Evolutionary conservation across 2,797 vertebrate species (phyloP), one percentile per base, ranked within the genome.

Genomic region (Ctenochaetus hawaiiensis): DNA sequence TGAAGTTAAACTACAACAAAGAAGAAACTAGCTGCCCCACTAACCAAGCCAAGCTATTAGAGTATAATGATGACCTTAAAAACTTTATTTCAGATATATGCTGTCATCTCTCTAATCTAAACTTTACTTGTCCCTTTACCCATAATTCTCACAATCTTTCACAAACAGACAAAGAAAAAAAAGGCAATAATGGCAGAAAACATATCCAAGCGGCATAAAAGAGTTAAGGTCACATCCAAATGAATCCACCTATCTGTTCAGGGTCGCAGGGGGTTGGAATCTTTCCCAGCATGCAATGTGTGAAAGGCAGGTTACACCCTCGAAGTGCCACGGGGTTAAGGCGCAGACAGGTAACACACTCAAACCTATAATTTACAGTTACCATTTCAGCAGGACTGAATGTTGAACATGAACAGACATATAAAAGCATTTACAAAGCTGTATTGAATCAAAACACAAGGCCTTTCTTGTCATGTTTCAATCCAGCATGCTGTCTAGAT

Each of bases 251-350:
- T 17, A 54, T 14, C 52, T 13, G 23, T 44, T 20, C 41, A 16
- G 30, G 30, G 20, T 30, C 11, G 4, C 17, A 43, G n/a, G 13
- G 14, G 8, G 14, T 6, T 30, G 39, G 13, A 59, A 22, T 53
- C 6, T 14, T 23, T 61, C 52, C 57, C 45, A 71, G 30, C 44
- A 51, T 43, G 26, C n/a, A 58, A 0, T 44, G 52, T 9, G 18
- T 45, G 45, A 43, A 37, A 72, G 34, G n/a, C 44, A 60, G 48
- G 45, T 70, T 72, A 51, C 5, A n/a, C 17, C 12, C 2, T 20
- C 41, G 5, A 8, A 6, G 68, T 13, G 22, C 30, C 26, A 57
- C 5, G n/a, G 30, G 1, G 17, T 34, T 34, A 34, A 34, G 30
- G 30, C 30, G 6, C 30, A 34, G 30, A 34, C 16, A 45, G 37